These are phyloP conservation scores for Euproctis similis DNA, from an alignment of 2,888 invertebrate genomes.

Conservation along the genomic window DNA sequence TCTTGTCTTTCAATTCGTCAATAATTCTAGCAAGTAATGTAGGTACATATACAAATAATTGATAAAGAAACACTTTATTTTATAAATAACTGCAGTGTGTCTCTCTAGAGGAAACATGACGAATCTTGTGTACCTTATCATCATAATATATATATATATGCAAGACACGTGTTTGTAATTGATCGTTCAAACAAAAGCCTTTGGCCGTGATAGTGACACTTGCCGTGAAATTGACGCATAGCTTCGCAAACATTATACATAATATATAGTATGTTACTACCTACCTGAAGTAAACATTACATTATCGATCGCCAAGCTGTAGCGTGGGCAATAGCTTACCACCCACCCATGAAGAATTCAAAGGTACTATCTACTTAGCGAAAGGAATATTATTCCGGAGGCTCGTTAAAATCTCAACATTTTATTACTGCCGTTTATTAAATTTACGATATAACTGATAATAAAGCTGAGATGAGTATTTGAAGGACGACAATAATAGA, in stretches of 20 bases:
- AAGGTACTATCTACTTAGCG: slow-evolving; percentile 7
- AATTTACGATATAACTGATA: slow-evolving; percentile 40
- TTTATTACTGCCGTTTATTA: slow-evolving; percentile 34
- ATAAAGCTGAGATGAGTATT: slow-evolving; percentile 32
- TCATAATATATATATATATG: too few relatives aligned
- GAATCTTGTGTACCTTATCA: not conserved
- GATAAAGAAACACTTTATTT: too few relatives aligned
- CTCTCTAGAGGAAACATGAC: not conserved
- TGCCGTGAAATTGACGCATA: slow-evolving; percentile 19
- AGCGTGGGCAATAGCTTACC: slow-evolving; percentile 8
- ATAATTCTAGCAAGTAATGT: too few relatives aligned
- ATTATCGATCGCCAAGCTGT: slow-evolving; percentile 10
- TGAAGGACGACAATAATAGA: slow-evolving; percentile 29
- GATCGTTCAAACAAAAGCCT: slow-evolving; percentile 11
- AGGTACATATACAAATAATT: too few relatives aligned
- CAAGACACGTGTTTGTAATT: slow-evolving; percentile 8
- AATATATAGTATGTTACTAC: too few relatives aligned
- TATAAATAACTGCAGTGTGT: too few relatives aligned
- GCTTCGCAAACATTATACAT: slow-evolving; percentile 10
- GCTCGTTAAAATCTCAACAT: slow-evolving; percentile 18
- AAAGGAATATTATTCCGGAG: slow-evolving; percentile 15
- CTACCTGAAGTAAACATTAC: too few relatives aligned
- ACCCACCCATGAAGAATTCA: too few relatives aligned
- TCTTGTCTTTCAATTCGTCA: too few relatives aligned
- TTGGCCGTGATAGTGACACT: slow-evolving; percentile 18